Percentiles rank a stretch among this genome's conserved stretches.
These are phyloP conservation scores for Patiria miniata DNA, from an alignment of 35 echinoderm and acorn worm species.

Conservation along the genomic window DNA sequence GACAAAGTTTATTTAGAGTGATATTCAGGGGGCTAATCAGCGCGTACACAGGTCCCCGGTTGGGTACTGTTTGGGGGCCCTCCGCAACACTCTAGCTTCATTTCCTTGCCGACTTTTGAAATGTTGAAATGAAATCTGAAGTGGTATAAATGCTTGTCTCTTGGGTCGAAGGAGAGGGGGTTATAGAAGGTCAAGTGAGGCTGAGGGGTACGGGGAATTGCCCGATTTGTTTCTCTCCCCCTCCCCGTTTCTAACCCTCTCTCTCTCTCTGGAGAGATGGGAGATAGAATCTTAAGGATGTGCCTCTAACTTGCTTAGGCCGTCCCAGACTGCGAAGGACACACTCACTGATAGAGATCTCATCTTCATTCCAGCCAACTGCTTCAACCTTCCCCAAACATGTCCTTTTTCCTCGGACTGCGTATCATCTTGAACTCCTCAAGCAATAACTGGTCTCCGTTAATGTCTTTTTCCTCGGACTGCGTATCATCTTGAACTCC, in stretches of 20 bases:
- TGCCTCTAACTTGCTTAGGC: background rate
- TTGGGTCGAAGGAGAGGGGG: too few species aligned
- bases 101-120: background rate
- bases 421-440: too few species aligned
- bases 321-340: background rate
- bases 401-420: too few species aligned
- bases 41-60: background rate
- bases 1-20: background rate
- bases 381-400: background rate
- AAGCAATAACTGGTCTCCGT: too few species aligned
- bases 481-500: too few species aligned
- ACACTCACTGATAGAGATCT: background rate
- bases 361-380: background rate
- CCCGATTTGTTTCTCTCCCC: background rate
- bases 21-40: background rate
- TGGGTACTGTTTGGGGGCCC: background rate
- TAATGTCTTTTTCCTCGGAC: too few species aligned
- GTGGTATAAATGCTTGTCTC: background rate
- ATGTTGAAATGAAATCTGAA: background rate
- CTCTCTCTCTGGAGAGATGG: background rate
- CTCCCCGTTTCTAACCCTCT: too few species aligned
- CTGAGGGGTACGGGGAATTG: too few species aligned
- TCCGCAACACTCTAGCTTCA: background rate
- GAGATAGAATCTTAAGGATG: conserved; percentile 4
- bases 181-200: too few species aligned